These are phyloP conservation scores for Gyrodactylus bullatarudis DNA, from an alignment of 1,140 invertebrate genomes.

Conservation along the genomic window DNA sequence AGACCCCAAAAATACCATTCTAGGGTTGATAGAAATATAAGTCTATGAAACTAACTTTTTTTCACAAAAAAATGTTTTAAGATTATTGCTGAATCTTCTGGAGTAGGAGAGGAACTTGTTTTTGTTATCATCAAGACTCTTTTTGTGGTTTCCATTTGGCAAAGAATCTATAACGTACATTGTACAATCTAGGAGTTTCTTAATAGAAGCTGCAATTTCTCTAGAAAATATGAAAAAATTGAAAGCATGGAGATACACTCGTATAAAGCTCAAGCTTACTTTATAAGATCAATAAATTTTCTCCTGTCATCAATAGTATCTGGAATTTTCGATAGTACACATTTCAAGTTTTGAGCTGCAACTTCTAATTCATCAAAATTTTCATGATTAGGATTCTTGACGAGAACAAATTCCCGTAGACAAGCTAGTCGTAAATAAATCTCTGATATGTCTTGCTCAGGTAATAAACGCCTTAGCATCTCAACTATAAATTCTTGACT, in stretches of 20 bases:
- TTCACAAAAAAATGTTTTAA: not conserved
- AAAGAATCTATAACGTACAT: not conserved
- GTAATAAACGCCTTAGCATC: not conserved
- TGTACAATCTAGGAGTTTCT: not conserved
- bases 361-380: not conserved
- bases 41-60: not conserved
- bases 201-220: conserved; percentile 5
- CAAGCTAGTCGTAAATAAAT: not conserved
- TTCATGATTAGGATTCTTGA: not conserved
- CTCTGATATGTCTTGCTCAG: not conserved
- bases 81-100: conserved; percentile 4
- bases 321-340: not conserved
- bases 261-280: not conserved
- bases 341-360: not conserved
- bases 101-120: not conserved
- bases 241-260: not conserved
- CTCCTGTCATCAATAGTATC: conserved; percentile 1
- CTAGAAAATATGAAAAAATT: not conserved
- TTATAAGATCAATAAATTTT: not conserved
- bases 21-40: too few relatives aligned
- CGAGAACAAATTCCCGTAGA: not conserved
- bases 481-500: not conserved
- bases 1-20: too few relatives aligned
- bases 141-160: not conserved
- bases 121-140: not conserved